phyloP scores from a whole-genome alignment of 2,797 vertebrate genomes.

The Telmatherina bonti region DNA sequence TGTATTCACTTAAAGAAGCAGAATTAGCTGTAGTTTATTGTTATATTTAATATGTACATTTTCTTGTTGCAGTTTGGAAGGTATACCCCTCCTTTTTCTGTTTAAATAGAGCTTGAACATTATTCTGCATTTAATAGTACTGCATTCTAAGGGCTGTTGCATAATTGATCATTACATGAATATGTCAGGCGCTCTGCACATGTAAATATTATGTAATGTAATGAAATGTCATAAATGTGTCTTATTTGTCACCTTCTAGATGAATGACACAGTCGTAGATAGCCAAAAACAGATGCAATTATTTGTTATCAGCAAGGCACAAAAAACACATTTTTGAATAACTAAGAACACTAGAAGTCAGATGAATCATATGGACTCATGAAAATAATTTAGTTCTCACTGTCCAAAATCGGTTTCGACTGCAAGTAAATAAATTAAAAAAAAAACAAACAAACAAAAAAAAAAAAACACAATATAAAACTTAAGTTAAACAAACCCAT shows the following conservation, averaged over 20 bases:
- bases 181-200: no score
- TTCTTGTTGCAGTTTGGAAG: neutral
- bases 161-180: no score
- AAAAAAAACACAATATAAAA: no score
- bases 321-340: no score
- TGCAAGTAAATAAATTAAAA: no score
- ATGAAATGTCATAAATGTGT: no score
- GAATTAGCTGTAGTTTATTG: neutral
- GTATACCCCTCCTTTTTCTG: neutral
- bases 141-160: neutral
- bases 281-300: no score
- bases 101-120: neutral
- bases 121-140: conserved; percentile 1
- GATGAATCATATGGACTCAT: neutral
- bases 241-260: neutral
- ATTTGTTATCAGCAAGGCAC: no score
- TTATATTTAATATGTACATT: neutral
- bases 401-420: neutral
- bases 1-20: neutral
- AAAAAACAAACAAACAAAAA: neutral
- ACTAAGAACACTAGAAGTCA: no score
- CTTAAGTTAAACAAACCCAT: neutral
- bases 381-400: neutral
- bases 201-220: no score
- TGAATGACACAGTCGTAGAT: no score